phyloP scores from a whole-genome alignment of 64 coral and sea anemone genomes.

The Montipora cactus region DNA sequence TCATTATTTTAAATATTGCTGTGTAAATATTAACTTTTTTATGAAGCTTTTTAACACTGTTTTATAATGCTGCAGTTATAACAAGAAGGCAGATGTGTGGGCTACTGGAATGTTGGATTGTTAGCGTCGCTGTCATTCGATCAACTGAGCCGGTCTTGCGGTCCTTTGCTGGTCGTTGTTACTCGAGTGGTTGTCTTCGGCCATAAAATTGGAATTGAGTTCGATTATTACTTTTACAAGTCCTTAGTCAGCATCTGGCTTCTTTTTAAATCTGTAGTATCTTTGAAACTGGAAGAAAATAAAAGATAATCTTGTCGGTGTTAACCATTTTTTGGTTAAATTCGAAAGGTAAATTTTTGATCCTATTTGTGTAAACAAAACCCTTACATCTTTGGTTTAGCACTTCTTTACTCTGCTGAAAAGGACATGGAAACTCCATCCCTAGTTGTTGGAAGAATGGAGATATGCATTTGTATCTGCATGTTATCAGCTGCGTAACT shows the following conservation, averaged over 20 bases:
- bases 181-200: background rate
- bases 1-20: background rate
- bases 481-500: too few species aligned
- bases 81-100: constrained; percentile 63
- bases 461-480: too few species aligned
- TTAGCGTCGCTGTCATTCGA: background rate
- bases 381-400: background rate
- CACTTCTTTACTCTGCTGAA: too few species aligned
- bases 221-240: background rate
- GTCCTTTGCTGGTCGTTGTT: background rate
- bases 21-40: background rate
- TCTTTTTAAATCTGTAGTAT: constrained; percentile 50
- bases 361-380: background rate
- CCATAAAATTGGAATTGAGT: constrained; percentile 4
- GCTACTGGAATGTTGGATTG: constrained; percentile 78
- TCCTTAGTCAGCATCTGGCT: constrained; percentile 42
- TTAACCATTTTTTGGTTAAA: background rate
- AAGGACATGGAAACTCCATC: too few species aligned
- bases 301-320: background rate
- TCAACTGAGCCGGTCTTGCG: background rate
- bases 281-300: constrained; percentile 7
- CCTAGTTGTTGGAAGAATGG: too few species aligned
- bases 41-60: background rate
- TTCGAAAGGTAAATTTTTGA: background rate
- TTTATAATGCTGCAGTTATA: constrained; percentile 2